Conservation (phyloP, 2,113 vertebrate genomes). For the Lophura nycthemera region DNA sequence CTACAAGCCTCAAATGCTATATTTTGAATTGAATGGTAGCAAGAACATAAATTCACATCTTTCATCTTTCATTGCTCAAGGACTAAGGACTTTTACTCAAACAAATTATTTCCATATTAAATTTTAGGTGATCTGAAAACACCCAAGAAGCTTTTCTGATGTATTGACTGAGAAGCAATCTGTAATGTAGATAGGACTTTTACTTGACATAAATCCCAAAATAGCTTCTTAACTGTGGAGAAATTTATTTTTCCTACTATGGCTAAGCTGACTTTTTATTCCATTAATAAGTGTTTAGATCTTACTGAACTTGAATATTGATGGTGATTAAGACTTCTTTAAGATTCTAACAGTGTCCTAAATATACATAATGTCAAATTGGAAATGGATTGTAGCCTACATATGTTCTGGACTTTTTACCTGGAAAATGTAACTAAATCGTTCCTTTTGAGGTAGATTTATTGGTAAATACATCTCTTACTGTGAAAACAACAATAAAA, state of each 20-base stretch:
- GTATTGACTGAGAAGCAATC: not conserved
- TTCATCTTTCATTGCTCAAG: not conserved
- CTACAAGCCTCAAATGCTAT: not conserved
- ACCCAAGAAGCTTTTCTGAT: not conserved
- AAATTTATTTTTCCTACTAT: not conserved
- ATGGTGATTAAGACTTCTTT: not conserved
- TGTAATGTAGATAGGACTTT: not conserved
- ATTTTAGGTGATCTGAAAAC: not conserved
- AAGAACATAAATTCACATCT: not conserved
- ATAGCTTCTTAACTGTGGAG: not conserved
- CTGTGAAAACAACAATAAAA: not conserved
- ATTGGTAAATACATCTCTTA: not conserved
- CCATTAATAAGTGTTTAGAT: not conserved
- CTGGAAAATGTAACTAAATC: not conserved
- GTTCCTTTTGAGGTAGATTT: not conserved
- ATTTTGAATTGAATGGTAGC: not conserved
- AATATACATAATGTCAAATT: not conserved
- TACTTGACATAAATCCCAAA: not conserved
- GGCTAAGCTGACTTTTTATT: not conserved
- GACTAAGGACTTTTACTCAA: not conserved
- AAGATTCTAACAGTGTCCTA: not conserved
- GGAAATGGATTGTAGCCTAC: fast-evolving
- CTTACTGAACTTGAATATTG: not conserved
- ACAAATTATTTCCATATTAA: not conserved
- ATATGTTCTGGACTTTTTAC: not conserved